Percentiles rank a stretch among this genome's conserved stretches.
Evolutionary conservation across 1,140 invertebrate genomes (phyloP).

Genomic region (Ceratoteleas bidentatus): DNA sequence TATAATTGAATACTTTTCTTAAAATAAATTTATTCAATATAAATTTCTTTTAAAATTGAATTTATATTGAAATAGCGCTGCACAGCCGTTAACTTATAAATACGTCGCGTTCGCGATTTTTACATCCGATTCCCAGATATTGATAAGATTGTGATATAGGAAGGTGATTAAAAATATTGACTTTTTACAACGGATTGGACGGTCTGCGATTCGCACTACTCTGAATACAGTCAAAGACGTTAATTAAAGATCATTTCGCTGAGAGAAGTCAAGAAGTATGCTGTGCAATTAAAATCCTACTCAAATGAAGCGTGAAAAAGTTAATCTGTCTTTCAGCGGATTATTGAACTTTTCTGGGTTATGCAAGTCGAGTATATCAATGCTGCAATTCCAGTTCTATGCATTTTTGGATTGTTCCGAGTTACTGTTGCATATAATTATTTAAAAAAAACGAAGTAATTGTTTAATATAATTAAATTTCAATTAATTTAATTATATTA

Average conservation of each 20-base stretch:
- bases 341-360: slow-evolving; percentile 13
- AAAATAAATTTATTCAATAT: too few species aligned
- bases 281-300: slow-evolving; percentile 32
- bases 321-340: slow-evolving; percentile 10
- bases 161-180: slow-evolving; percentile 35
- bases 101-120: slow-evolving; percentile 6
- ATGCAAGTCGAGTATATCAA: background rate
- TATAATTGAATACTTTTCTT: too few species aligned
- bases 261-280: slow-evolving; percentile 22
- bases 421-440: too few species aligned
- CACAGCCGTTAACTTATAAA: slow-evolving; percentile 11
- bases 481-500: too few species aligned
- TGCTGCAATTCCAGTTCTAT: too few species aligned
- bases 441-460: too few species aligned
- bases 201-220: slow-evolving; percentile 8
- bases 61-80: slow-evolving; percentile 22
- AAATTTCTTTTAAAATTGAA: too few species aligned
- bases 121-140: slow-evolving; percentile 14
- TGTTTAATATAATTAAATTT: too few species aligned
- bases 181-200: slow-evolving; percentile 21
- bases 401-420: too few species aligned
- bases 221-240: slow-evolving; percentile 25
- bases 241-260: slow-evolving; percentile 37
- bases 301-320: slow-evolving; percentile 32
- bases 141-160: slow-evolving; percentile 22